Evolutionary conservation across 2,113 vertebrate genomes (phyloP).

Genomic region (Laticauda colubrina): DNA sequence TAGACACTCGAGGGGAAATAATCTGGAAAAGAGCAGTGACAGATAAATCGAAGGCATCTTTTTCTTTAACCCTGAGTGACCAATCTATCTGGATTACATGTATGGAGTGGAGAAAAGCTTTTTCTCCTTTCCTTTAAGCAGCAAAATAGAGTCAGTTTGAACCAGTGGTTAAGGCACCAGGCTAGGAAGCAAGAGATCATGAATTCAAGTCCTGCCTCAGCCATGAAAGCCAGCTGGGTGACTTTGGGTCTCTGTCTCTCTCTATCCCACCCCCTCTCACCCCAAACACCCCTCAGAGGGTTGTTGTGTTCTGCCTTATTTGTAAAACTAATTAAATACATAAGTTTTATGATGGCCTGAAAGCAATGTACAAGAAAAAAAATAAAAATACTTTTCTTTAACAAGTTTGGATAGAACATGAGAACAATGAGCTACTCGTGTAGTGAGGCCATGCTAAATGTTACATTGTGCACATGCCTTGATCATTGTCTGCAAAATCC

Average conservation of each 20-base stretch:
- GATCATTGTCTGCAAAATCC: background rate
- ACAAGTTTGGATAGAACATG: background rate
- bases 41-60: too few species aligned
- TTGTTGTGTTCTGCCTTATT: background rate
- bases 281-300: background rate
- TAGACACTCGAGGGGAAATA: too few species aligned
- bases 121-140: too few species aligned
- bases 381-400: background rate
- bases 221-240: background rate
- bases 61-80: too few species aligned
- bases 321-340: background rate
- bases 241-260: background rate
- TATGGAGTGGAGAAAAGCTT: too few species aligned
- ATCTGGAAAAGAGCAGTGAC: too few species aligned
- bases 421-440: background rate
- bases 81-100: too few species aligned
- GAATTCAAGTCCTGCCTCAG: background rate
- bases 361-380: background rate
- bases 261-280: too few species aligned
- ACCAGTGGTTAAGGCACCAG: too few species aligned
- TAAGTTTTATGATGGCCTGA: background rate
- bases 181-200: too few species aligned
- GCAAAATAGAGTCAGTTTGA: too few species aligned
- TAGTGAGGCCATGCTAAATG: background rate
- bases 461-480: background rate